A percentile compares a stretch with the other conserved stretches of the same genome.
These are phyloP conservation scores for Plecotus auritus DNA, from an alignment of 2,113 vertebrate genomes.

Conservation along the genomic window DNA sequence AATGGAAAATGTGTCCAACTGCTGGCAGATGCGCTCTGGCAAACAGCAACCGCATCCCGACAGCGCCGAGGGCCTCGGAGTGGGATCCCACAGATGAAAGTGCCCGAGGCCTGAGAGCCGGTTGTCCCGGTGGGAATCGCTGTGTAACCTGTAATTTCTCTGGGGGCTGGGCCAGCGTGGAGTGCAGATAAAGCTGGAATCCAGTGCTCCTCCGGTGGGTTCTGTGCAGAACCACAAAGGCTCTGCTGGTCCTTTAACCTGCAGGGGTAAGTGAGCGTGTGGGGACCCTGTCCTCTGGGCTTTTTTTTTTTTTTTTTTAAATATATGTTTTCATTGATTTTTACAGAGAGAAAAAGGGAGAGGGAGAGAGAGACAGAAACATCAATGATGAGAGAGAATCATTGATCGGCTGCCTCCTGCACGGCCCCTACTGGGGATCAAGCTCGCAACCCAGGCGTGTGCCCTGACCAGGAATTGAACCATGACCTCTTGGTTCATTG, in stretches of 20 bases:
- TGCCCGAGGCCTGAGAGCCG: slow-evolving; percentile 52
- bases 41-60: background rate
- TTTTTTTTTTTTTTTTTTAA: too few species aligned
- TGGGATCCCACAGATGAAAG: slow-evolving; percentile 58
- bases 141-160: slow-evolving; percentile 66
- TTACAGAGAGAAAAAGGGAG: too few species aligned
- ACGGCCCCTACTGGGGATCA: too few species aligned
- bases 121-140: slow-evolving; percentile 63
- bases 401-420: too few species aligned
- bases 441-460: too few species aligned
- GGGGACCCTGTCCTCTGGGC: background rate
- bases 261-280: background rate
- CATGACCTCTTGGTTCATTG: too few species aligned
- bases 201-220: background rate
- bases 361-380: too few species aligned
- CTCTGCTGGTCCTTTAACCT: background rate
- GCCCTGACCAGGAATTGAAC: too few species aligned
- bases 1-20: slow-evolving; percentile 28
- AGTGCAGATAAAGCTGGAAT: slow-evolving; percentile 50
- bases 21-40: slow-evolving; percentile 15
- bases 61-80: slow-evolving; percentile 29
- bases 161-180: slow-evolving; percentile 32
- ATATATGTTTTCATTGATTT: too few species aligned
- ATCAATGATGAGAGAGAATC: too few species aligned
- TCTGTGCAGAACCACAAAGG: background rate